Conservation (phyloP, 2,888 invertebrate species). For the Galerucella calmariensis region DNA sequence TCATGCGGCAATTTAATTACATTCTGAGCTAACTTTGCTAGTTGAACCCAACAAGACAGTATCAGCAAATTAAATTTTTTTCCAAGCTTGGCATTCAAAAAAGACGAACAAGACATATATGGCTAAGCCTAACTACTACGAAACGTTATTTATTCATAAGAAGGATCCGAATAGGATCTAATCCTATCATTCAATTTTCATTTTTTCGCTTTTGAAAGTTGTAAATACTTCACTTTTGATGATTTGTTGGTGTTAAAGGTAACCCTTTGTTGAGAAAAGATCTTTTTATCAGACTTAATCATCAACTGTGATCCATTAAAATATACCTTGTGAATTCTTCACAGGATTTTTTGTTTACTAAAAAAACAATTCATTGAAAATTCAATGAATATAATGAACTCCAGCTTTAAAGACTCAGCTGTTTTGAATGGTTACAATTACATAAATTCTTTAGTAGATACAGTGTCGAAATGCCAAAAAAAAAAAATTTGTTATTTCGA, state of each 20-base stretch:
- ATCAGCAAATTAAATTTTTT: slow-evolving; percentile 1
- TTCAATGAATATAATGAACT: too few species aligned
- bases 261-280: too few species aligned
- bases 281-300: too few species aligned
- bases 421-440: too few species aligned
- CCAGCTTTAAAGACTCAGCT: too few species aligned
- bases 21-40: neutral
- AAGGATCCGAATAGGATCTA: neutral
- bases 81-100: slow-evolving; percentile 1
- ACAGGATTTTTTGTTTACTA: too few species aligned
- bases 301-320: too few species aligned
- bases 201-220: neutral
- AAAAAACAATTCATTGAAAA: too few species aligned
- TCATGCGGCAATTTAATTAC: neutral
- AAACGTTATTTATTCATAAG: slow-evolving; percentile 6
- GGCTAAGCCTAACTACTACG: neutral
- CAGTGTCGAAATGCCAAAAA: too few species aligned
- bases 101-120: neutral
- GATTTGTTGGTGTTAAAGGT: neutral
- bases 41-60: slow-evolving; percentile 1
- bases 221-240: neutral
- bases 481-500: too few species aligned
- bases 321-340: too few species aligned
- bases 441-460: too few species aligned
- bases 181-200: slow-evolving; percentile 1